Conservation (phyloP, 2,888 invertebrate genomes). For the Tetheella fluctuosa region DNA sequence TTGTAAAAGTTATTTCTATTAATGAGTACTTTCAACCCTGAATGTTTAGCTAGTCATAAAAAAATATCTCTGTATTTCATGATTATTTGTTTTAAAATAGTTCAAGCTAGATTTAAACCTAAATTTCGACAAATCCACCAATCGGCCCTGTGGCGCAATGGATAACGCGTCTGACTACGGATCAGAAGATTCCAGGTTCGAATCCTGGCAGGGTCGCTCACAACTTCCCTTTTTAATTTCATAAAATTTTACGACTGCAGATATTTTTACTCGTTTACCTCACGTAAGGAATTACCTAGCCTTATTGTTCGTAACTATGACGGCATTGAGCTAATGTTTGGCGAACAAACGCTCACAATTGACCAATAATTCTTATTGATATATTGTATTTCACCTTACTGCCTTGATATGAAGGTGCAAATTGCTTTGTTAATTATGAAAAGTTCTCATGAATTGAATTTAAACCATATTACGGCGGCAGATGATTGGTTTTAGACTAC, state of each 20-base stretch:
- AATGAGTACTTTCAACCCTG: too few species aligned
- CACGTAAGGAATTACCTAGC: constrained; percentile 56
- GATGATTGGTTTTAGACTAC: constrained; percentile 34
- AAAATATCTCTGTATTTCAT: too few species aligned
- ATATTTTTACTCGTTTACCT: constrained; percentile 45
- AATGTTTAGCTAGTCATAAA: too few species aligned
- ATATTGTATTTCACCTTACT: constrained; percentile 45
- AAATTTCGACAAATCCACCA: constrained; percentile 22
- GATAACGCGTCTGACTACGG: constrained; percentile 89
- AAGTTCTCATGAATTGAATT: constrained; percentile 24
- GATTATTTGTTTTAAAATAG: too few species aligned
- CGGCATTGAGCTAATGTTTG: constrained; percentile 69
- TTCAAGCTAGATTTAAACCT: not conserved
- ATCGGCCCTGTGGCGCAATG: constrained; percentile 86
- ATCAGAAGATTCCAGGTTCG: constrained; percentile 88
- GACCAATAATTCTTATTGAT: constrained; percentile 38
- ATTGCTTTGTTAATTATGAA: constrained; percentile 40
- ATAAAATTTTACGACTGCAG: constrained; percentile 19
- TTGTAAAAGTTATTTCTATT: too few species aligned
- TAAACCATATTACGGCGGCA: constrained; percentile 19
- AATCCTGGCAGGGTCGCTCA: constrained; percentile 86
- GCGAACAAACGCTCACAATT: constrained; percentile 58
- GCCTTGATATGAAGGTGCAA: constrained; percentile 42
- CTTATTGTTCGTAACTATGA: constrained; percentile 61
- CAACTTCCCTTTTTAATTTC: constrained; percentile 25